Base-by-base conservation (phyloP, 2,113 vertebrate species). In the Hippocampus barbouri region DNA sequence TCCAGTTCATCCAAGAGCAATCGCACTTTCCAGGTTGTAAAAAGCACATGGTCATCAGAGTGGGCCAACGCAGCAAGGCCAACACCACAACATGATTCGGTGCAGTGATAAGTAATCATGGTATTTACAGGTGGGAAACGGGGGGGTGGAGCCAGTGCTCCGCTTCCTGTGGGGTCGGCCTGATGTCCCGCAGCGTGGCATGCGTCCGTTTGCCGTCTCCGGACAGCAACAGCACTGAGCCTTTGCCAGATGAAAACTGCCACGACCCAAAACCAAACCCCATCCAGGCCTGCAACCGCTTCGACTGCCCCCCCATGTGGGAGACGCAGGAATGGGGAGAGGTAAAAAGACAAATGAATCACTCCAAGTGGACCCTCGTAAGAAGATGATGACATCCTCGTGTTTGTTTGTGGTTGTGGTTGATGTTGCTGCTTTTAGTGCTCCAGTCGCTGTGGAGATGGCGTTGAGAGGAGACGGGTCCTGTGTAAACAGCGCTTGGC, bases 271-370 rank as follows among this genome's bases (percentile, higher is more conserved):
- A 96, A 45, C 96, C 97, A 62, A 84, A 69, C 57, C 90, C 93
- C 0, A 88, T 97, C 25, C 95, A 96, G 89, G 95, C 95, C 78
- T 99, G 97, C 89, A 98, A 97, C 87, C 95, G 94, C 30, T 96
- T 97, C 76, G 94, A 97, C 85, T 99, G 97, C 75, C 94, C 95
- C n/a, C 95, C 97, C 1, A 91, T 88, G 85, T 99, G 96, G 97
- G 94, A 95, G 72, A 73, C 91, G 21, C 83, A 71, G 21, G 91
- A 92, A 59, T 99, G 97, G 97, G 92, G 93, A 83, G 91, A 89
- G 94, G 97, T 98, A 91, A 70, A 43, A 10, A 14, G 14, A 77
- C 20, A 41, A 10, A 43, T 70, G 21, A 56, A 14, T 1, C 12
- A 2, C 3, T 41, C 9, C 4, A 30, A 25, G 67, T 74, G 40